phyloP scores from a whole-genome alignment of 2,888 invertebrate species.

The Dryocosmus kuriphilus region DNA sequence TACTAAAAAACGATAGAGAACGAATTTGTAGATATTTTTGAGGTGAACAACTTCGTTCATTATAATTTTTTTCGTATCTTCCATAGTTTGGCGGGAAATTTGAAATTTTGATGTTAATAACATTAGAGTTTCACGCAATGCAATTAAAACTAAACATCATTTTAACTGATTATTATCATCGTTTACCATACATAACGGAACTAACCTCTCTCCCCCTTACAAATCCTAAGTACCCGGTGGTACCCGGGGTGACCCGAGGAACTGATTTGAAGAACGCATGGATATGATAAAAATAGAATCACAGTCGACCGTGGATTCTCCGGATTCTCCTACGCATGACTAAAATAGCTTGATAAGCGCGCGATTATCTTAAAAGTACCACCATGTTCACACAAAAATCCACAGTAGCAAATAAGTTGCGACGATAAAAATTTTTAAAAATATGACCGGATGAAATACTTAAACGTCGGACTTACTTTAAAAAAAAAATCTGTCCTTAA shows the following conservation, averaged over 20 bases:
- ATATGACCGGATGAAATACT: not conserved
- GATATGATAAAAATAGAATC: conserved; percentile 67
- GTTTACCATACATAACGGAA: conserved; percentile 46
- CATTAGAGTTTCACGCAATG: not conserved
- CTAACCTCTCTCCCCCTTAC: conserved; percentile 61
- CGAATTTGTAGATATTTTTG: too few relatives aligned
- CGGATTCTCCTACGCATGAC: conserved; percentile 72
- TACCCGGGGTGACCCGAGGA: conserved; percentile 50
- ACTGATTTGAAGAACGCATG: conserved; percentile 56
- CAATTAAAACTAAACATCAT: not conserved
- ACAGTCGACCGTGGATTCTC: conserved; percentile 59
- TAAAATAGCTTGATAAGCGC: conserved; percentile 67
- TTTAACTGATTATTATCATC: not conserved
- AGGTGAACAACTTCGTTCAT: too few relatives aligned
- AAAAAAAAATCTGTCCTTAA: not conserved
- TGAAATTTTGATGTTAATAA: too few relatives aligned
- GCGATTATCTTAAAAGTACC: conserved; percentile 65
- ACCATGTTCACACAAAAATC: conserved; percentile 58
- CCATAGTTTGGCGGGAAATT: too few relatives aligned
- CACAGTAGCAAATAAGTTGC: conserved; percentile 41
- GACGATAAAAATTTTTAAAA: not conserved
- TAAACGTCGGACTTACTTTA: not conserved
- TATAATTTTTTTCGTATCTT: too few relatives aligned
- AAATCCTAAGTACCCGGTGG: too few relatives aligned
- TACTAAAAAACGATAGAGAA: too few relatives aligned